Evolutionary conservation across 1,140 invertebrate genomes (phyloP).

Genomic region (Sinella curviseta): DNA sequence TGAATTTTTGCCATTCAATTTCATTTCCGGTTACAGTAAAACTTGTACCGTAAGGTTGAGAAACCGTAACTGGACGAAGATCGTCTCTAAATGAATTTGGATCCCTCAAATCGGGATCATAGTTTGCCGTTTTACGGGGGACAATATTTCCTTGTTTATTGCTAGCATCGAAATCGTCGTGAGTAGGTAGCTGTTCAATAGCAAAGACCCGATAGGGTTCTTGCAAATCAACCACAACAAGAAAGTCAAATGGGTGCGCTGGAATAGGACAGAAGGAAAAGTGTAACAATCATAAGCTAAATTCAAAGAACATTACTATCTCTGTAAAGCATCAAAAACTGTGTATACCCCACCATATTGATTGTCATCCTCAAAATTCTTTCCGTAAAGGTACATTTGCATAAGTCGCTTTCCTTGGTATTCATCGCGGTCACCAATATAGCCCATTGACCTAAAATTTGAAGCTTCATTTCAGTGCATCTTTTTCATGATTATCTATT

Average conservation of each 20-base stretch:
- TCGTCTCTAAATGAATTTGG: not conserved
- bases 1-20: constrained; percentile 21
- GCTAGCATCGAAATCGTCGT: constrained; percentile 6
- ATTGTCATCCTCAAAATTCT: not conserved
- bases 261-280: no score
- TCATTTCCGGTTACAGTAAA: not conserved
- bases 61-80: not conserved
- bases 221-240: not conserved
- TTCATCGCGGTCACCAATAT: constrained; percentile 2
- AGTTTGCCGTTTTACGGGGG: constrained; percentile 8
- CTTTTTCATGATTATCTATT: no score
- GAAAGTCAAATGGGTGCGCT: constrained; percentile 20
- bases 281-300: no score
- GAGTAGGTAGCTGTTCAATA: constrained; percentile 30
- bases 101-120: constrained; percentile 3
- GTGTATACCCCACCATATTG: not conserved
- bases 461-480: no score
- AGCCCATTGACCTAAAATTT: constrained; percentile 16
- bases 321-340: no score
- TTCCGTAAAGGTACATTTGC: constrained; percentile 8
- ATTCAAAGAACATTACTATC: no score
- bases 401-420: constrained; percentile 1
- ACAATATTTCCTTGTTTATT: constrained; percentile 26
- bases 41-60: not conserved
- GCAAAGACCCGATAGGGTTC: not conserved